Evolutionary conservation across 2,888 invertebrate species (phyloP), one percentile per base, ranked within the genome.

Genomic region (Arenicola marina): DNA sequence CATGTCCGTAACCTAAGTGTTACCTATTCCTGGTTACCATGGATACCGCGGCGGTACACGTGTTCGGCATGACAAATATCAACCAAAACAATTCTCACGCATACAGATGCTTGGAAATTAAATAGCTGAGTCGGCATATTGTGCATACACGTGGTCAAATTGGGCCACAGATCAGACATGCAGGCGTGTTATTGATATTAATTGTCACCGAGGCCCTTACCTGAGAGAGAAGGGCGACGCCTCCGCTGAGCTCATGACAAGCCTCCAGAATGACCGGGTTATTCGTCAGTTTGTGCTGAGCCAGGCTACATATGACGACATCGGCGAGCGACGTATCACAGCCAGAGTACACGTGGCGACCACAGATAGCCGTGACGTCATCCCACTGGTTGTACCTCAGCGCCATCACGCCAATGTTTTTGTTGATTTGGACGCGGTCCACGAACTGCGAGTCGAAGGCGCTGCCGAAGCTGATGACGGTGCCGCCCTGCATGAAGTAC

Each of bases 401-500:
- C 26, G 66, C 62, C 34, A 73, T 62, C 1, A 78, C 67, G 56
- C 72, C 71, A 29, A 57, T 43, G 34, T 38, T 51, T 32, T 57
- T 56, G 70, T 44, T 51, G 61, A 54, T 48, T 51, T 65, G 53
- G 11, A 58, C 32, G 15, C 65, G 38, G 4, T 51, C 31, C 29
- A 67, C 43, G 56, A 71, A 69, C 18, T 48, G 51, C 7, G 34
- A 57, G 56, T 71, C 71, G 61, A 67, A 68, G 0, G 53, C 45
- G 45, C 67, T 65, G 21, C 58, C 55, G 48, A 71, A 62, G 53
- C 68, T 70, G 28, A 70, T 28, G 2, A 71, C 56, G 31, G 53
- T 51, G 15, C 71, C 71, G 11, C 78, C 77, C 4, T 68, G 65
- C 32, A 70, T 59, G 59, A 77, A 76, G 65, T 74, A 79, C 29